Evolutionary conservation across 2,888 invertebrate species (phyloP).

Genomic region (Apamea monoglypha): DNA sequence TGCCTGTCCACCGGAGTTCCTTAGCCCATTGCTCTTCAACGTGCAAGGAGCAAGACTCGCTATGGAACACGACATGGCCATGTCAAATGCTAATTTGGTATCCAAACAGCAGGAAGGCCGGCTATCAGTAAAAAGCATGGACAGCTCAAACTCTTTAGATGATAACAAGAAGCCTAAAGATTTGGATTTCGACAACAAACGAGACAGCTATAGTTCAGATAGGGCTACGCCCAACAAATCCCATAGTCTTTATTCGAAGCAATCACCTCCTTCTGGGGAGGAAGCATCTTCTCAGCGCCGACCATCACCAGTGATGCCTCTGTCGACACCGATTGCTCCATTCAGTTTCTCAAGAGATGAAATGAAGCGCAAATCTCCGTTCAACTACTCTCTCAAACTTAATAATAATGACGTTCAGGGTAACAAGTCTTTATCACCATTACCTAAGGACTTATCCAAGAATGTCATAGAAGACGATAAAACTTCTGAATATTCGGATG

Average conservation of each 20-base stretch:
- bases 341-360: slow-evolving; percentile 82
- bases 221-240: slow-evolving; percentile 90
- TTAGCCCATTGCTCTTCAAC: slow-evolving; percentile 92
- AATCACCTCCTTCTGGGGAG: slow-evolving; percentile 92
- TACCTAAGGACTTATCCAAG: slow-evolving; percentile 84
- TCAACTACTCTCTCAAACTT: slow-evolving; percentile 80
- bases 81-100: slow-evolving; percentile 89
- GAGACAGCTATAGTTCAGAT: slow-evolving; percentile 82
- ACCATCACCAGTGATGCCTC: slow-evolving; percentile 92
- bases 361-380: slow-evolving; percentile 82
- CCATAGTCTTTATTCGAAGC: slow-evolving; percentile 86
- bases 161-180: slow-evolving; percentile 83
- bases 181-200: slow-evolving; percentile 79
- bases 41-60: slow-evolving; percentile 88
- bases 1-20: slow-evolving; percentile 91
- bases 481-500: slow-evolving; percentile 81
- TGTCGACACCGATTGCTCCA: slow-evolving; percentile 80
- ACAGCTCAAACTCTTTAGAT: slow-evolving; percentile 85
- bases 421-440: slow-evolving; percentile 76
- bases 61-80: slow-evolving; percentile 88
- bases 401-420: slow-evolving; percentile 79
- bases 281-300: slow-evolving; percentile 91
- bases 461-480: slow-evolving; percentile 79
- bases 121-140: slow-evolving; percentile 86
- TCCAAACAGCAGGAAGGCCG: slow-evolving; percentile 87